Percentiles rank a stretch among this genome's conserved stretches.
Evolutionary conservation across 2,888 invertebrate genomes (phyloP).

Genomic region (Chaetoderma sp.): DNA sequence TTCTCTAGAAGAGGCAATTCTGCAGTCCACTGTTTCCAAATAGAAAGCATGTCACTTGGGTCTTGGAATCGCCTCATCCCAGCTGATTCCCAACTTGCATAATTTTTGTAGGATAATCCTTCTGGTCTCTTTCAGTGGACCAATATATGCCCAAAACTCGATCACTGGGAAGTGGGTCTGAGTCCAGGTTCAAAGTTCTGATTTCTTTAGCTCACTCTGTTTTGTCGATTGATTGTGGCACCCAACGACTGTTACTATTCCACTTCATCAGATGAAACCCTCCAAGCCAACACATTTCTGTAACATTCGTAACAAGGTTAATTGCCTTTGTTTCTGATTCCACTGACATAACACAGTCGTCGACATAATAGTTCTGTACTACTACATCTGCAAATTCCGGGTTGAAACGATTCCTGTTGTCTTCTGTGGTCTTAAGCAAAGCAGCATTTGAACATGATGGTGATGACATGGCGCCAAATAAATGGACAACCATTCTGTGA

Average conservation of each 20-base stretch:
- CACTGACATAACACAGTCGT: no score
- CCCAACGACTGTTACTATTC: neutral
- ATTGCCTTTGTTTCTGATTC: no score
- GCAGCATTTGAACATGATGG: no score
- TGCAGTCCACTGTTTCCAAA: neutral
- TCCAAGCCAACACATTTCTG: conserved; percentile 1
- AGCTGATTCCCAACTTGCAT: neutral
- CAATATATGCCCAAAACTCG: neutral
- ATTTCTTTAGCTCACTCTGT: neutral
- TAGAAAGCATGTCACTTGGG: neutral
- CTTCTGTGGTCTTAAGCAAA: no score
- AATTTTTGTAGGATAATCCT: neutral
- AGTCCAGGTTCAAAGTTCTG: neutral
- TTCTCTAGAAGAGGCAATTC: neutral
- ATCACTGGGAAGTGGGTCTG: neutral
- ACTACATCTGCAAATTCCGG: no score
- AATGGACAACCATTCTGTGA: no score
- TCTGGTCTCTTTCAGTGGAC: neutral
- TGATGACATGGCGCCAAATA: no score
- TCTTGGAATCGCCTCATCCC: neutral
- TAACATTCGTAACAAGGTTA: no score
- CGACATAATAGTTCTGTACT: no score
- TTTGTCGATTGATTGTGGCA: neutral
- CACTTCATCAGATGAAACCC: neutral
- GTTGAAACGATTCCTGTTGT: no score